Evolutionary conservation across 2,888 invertebrate genomes (phyloP), one percentile per base, ranked within the genome.

Genomic region (Chrysolina oricalcia): DNA sequence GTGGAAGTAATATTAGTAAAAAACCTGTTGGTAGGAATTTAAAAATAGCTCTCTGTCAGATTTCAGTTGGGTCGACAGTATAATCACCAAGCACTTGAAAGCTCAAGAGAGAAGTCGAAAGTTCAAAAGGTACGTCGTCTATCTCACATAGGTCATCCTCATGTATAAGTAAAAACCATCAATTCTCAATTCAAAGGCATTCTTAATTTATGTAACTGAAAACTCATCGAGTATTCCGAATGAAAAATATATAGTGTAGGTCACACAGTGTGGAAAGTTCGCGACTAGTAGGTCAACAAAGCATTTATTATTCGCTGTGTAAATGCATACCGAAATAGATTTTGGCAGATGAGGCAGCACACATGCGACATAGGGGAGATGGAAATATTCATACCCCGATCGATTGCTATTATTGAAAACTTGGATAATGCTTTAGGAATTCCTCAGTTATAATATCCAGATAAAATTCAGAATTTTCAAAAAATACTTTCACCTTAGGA

Each of bases 271-370:
- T 21, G 23, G 23, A n/a, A 46, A 66, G 48, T 23, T 46, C 15
- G 10, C 46, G 19, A 19, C 19, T 13, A 11, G 0, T 15, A 23
- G 46, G 27, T 23, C 66, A 48, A 46, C 46, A 23, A 46, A 46
- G 23, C 15, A 66, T 66, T 15, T 66, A 66, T 48, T 66, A 19
- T 66, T 66, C 63, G 40, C 15, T 11, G 35, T 27, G n/a, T n/a
- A 64, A 64, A 41, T 46, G 66, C 27, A 66, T 46, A 19, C 13
- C 23, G 66, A 2, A 66, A 48, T 66, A 48, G 48, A 66, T n/a
- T 40, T 64, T 1, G 35, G 64, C 23, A 17, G 35, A 63, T 41
- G 19, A 23, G 43, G 15, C 8, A 35, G 17, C 17, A 19, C 13
- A 13, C 19, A 11, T 11, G 19, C 4, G 21, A 53, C 21, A 21